phyloP scores from a whole-genome alignment of 2,888 invertebrate genomes.

The Lottia scabra region DNA sequence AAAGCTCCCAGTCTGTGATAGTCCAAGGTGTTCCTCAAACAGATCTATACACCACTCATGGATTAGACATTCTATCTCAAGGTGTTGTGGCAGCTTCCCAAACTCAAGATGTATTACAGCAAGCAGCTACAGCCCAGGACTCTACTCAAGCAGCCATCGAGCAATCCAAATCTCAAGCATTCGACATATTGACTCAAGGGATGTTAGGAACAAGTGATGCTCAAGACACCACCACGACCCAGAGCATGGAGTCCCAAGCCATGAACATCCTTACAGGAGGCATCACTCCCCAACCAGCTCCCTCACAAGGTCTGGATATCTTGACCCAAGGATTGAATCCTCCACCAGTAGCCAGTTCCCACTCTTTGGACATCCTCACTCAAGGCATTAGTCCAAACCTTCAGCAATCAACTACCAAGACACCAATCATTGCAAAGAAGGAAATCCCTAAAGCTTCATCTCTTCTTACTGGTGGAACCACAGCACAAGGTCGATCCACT shows the following conservation, averaged over 20 bases:
- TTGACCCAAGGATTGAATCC: neutral
- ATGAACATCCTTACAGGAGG: neutral
- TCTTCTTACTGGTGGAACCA: neutral
- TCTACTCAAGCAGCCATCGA: neutral
- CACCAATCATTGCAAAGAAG: neutral
- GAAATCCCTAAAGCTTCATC: neutral
- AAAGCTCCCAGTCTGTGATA: neutral
- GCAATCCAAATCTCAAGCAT: neutral
- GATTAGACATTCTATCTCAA: slow-evolving; percentile 25
- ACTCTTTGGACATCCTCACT: neutral
- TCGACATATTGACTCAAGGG: neutral
- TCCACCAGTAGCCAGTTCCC: neutral
- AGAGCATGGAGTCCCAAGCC: neutral
- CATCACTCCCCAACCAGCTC: neutral
- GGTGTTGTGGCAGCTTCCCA: slow-evolving; percentile 16
- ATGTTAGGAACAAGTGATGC: neutral
- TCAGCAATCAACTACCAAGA: neutral
- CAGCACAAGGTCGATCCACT: neutral
- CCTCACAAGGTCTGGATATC: neutral
- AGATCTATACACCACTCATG: slow-evolving; percentile 12
- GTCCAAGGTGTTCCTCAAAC: neutral
- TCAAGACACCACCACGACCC: neutral
- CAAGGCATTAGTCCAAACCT: neutral
- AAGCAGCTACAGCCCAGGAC: neutral
- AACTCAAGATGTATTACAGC: neutral